Evolutionary conservation across 1,140 invertebrate species (phyloP), one percentile per base, ranked within the genome.

Genomic region (Colletes gigas): DNA sequence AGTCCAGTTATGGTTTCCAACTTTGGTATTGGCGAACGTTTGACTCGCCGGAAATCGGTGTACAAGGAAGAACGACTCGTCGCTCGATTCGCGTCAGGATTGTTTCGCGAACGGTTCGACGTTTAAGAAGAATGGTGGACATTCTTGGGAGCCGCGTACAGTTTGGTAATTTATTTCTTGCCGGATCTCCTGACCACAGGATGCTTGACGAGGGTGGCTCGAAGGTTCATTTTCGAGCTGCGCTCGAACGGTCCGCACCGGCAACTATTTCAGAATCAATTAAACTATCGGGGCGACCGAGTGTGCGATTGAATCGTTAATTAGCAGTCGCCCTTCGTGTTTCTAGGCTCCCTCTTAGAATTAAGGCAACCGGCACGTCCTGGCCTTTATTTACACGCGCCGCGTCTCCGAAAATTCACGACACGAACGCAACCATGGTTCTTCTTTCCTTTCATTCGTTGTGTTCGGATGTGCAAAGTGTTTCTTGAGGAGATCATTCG

Each of bases 231-330:
- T 89, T 88, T 70, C 84, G 69, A 41, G 66, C 44, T 65, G 71
- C 57, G 70, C 60, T 50, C 59, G 60, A 76, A 73, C 79, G 82
- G 78, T 84, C 57, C 65, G 72, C 57, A 68, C 70, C 54, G 60
- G 14, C 81, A 93, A 93, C 92, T 92, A 93, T 93, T 92, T 88
- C 89, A 71, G 84, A 93, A 92, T 92, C 89, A 93, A 93, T 93
- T 92, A 92, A 93, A 93, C 92, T 92, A 91, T 89, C 82, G 84
- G 60, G 80, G 72, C 78, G 74, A 81, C 73, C 77, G 81, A 79
- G 76, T 69, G 73, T 59, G 65, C 82, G 83, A 89, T 86, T 84
- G 89, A 88, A 84, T 83, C 84, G 86, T 90, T 89, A 89, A 90
- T 91, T 89, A 89, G 82, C 84, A 81, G 70, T 60, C 66, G 68